phyloP scores from a whole-genome alignment of 2,113 vertebrate species.

The Phalacrocorax carbo region DNA sequence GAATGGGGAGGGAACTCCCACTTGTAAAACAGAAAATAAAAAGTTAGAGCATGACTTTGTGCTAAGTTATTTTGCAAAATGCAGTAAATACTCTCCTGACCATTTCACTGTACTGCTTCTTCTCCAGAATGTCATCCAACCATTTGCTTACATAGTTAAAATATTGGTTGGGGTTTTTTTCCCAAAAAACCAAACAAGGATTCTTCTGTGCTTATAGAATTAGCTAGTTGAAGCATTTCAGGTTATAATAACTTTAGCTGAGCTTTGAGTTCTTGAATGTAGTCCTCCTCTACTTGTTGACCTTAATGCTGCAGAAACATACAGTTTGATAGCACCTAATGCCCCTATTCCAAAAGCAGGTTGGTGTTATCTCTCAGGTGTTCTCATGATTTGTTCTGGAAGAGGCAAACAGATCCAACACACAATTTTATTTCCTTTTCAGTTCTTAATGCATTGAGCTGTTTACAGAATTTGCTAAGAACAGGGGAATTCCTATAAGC shows the following conservation, averaged over 20 bases:
- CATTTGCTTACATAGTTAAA: background rate
- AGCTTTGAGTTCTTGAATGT: background rate
- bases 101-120: background rate
- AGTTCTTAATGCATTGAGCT: background rate
- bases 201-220: background rate
- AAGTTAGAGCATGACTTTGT: conserved; percentile 13
- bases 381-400: background rate
- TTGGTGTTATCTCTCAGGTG: background rate
- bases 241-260: background rate
- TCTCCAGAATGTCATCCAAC: background rate
- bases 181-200: background rate
- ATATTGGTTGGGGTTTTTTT: fast-evolving
- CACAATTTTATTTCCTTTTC: background rate
- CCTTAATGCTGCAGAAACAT: background rate
- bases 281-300: background rate
- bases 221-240: background rate
- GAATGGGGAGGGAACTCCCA: background rate
- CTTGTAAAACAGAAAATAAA: conserved; percentile 1
- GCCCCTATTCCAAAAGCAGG: background rate
- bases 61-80: background rate
- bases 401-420: background rate
- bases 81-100: background rate
- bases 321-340: background rate
- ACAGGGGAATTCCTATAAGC: background rate
- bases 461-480: background rate